Evolutionary conservation across 2,113 vertebrate species (phyloP).

Genomic region (Cyprinodon brontotheroides): DNA sequence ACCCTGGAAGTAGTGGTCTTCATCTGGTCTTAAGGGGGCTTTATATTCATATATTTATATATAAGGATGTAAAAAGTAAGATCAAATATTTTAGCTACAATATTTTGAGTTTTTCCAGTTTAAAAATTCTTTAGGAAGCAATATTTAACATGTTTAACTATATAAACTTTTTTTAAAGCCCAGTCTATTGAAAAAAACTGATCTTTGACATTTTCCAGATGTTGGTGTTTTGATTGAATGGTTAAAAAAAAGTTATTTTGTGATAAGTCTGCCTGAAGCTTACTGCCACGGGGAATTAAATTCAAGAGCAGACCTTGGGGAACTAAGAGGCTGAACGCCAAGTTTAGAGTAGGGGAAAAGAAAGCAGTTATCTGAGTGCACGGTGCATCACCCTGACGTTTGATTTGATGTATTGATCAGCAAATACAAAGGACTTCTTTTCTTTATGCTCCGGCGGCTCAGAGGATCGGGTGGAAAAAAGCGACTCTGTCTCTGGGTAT

Average conservation of each 20-base stretch:
- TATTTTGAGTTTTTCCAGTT: too few species aligned
- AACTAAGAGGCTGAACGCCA: slow-evolving; percentile 29
- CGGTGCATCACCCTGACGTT: not conserved
- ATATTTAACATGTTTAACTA: too few species aligned
- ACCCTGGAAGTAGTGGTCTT: too few species aligned
- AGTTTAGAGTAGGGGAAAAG: slow-evolving; percentile 15
- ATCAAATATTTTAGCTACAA: too few species aligned
- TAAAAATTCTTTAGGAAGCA: too few species aligned
- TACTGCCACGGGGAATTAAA: slow-evolving; percentile 19
- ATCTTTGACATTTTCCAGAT: not conserved
- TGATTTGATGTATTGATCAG: slow-evolving; percentile 21
- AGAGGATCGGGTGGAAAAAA: slow-evolving; percentile 4
- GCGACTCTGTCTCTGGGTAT: slow-evolving; percentile 31
- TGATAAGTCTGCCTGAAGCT: not conserved
- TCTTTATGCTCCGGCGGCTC: not conserved
- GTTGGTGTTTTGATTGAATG: slow-evolving; percentile 33
- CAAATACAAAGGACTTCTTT: slow-evolving; percentile 1
- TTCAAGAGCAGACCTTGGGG: slow-evolving; percentile 25
- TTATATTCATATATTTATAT: too few species aligned
- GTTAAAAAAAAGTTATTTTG: slow-evolving; percentile 37
- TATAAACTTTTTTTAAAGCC: not conserved
- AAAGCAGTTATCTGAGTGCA: slow-evolving; percentile 2
- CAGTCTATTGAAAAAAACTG: not conserved
- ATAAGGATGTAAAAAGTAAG: too few species aligned
- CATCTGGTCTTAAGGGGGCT: too few species aligned